Evolutionary conservation across 2,888 invertebrate genomes (phyloP), one percentile per base, ranked within the genome.

Genomic region (Luffia ferchaultella): DNA sequence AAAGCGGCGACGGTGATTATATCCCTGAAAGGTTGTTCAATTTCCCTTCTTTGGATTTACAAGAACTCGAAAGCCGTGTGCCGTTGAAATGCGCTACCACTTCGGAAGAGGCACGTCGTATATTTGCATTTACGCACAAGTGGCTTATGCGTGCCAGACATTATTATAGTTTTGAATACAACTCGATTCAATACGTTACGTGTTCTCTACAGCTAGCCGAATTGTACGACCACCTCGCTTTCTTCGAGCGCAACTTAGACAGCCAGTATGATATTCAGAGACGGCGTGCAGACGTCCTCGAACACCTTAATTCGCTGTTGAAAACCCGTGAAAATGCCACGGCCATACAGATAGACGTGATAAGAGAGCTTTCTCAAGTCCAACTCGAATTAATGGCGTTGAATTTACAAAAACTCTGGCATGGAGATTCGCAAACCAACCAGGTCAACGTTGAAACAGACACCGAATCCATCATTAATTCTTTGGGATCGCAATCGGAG

Each of bases 171-270:
- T 74, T 88, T 44, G 80, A 86, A 53, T 85, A 87, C 56, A 82
- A 85, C 60, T 84, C 88, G 0, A 73, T 86, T 40, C 86, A 88
- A 57, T 87, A 86, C 57, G 85, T 88, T 50, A 86, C 87, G 44
- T 83, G 86, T 52, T 83, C 87, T 1, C 63, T 88, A 54, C 88
- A 88, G 62, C 64, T 87, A 45, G 90, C 90, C 43, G 88, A 89
- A 59, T 66, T 90, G 15, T 91, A 89, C 62, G 87, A 88, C 58
- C 85, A 87, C 60, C 73, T 93, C 49, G 87, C 90, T 0, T 90
- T 90, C 66, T 93, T 91, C 70, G 93, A 93, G 67, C 76, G 85
- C 42, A 89, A 89, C 62, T 76, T 89, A 43, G 91, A 91, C 54
- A 73, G 70, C 53, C 82, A 82, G 57, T 88, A 89, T 60, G 82